Base-by-base conservation (phyloP, 2,797 vertebrate species). In the Xenentodon cancila region DNA sequence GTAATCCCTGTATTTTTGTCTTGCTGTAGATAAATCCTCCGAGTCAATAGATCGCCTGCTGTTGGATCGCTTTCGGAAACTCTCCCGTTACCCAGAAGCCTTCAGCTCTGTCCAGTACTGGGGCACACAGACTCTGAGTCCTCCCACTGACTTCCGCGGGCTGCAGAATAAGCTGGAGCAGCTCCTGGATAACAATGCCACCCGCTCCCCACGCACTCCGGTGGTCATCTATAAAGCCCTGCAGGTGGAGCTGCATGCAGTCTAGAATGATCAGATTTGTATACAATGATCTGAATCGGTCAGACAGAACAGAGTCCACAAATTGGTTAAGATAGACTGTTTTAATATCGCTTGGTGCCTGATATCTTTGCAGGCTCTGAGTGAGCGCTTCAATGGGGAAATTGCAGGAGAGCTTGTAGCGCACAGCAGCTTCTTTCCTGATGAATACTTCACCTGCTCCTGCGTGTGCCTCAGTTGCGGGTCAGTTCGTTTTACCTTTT, bases 401-500 rank as follows among this genome's bases (percentile, higher is more conserved):
- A 99, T 99, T 57, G 87, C 95, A 0, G 96, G 97, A 81, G 97
- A 99, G 75, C 92, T 97, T 60, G 94, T 96, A 77, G 93, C 95
- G 4, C 95, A 97, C 81, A 98, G 95, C 90, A 98, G 96, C 74
- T 99, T 99, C 80, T 99, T 99, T 75, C 97, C 98, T 5, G 98
- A 99, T 69, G 97, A 99, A 78, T 99, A 99, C 90, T 99, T 99
- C 88, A 99, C 97, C 53, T 99, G 98, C 83, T 98, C 97, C 73
- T 93, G 93, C 73, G 76, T 95, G 73, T 99, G 98, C 79, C 96
- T 99, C 88, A 97, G 98, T 84, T 99, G 98, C 79, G 96, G 97
- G 97, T 99, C 85, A 91, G 97, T 94, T 45, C 21, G 37, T 52
- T 25, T 16, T 32, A 11, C 15, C 1, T 54, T 64, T 51, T 30